Evolutionary conservation across 2,797 vertebrate genomes (phyloP).

Genomic region (Pteronotus mesoamericanus): DNA sequence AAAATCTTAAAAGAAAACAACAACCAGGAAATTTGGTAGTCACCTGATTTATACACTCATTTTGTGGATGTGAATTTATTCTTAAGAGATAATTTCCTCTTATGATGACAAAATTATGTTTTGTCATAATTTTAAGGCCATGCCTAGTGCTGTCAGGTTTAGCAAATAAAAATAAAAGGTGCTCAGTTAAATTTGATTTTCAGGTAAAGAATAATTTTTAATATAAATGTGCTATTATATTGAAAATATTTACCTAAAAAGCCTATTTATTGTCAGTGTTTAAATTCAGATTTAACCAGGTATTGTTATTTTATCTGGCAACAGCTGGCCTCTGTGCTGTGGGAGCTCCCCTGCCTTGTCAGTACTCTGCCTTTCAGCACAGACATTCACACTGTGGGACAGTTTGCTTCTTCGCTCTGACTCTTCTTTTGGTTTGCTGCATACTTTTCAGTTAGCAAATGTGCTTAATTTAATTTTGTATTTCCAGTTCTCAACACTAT

Average conservation of each 20-base stretch:
- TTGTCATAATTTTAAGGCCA: too few species aligned
- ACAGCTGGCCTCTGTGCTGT: neutral
- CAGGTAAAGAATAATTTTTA: neutral
- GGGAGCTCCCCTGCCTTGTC: neutral
- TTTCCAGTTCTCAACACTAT: neutral
- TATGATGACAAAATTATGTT: neutral
- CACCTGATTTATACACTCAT: neutral
- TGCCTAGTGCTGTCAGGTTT: neutral
- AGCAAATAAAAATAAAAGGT: neutral
- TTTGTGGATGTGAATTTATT: neutral
- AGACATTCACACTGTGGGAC: neutral
- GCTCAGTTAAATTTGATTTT: neutral
- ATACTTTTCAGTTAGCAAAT: neutral
- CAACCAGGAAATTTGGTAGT: neutral
- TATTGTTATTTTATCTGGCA: neutral
- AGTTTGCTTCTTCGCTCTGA: neutral
- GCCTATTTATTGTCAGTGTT: neutral
- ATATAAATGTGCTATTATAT: neutral
- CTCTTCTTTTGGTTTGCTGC: neutral
- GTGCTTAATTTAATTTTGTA: neutral
- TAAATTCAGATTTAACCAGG: neutral
- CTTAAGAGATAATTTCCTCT: neutral
- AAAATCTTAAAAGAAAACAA: too few species aligned
- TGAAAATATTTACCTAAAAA: neutral
- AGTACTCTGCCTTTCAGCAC: neutral